Base-by-base conservation (phyloP, 2,888 invertebrate genomes). In the Apamea monoglypha region DNA sequence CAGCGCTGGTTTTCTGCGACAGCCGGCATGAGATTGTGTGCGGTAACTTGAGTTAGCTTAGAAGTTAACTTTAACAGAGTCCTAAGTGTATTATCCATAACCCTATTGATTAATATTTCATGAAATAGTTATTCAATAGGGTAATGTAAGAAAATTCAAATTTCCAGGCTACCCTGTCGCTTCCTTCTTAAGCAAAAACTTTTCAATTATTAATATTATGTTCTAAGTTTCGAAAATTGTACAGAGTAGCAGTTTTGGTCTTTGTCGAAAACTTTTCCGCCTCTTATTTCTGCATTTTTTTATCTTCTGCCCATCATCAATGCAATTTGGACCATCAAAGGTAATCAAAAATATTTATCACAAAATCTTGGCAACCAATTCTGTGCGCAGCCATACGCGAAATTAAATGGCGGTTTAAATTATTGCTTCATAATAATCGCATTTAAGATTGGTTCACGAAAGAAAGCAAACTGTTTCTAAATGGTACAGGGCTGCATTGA, bases 401-500 rank as follows among this genome's bases (percentile, higher is more conserved):
- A 94, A 94, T 94, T 92, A 92, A 92, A 91, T 86, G 84, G 88
- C 78, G 90, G 87, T 92, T 92, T 91, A 92, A 93, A 93, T 94
- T 83, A 80, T 92, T 88, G 89, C 87, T 84, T 83, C 88, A 86
- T 89, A 90, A 89, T 89, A 86, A 88, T 90, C 82, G 77, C 76
- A 86, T 86, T 88, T 84, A 83, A 81, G 81, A 88, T 87, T 84
- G 81, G 85, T 75, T 83, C 67, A 16, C 40, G 74, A 82, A 87
- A 87, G 82, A 85, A 86, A 75, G 74, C 70, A 77, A 80, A 87
- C 76, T 89, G 81, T 80, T 69, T 50, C 47, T 82, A 61, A 82
- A 79, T 67, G 59, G 32, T 44, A 70, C 89, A 90, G 86, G 74
- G 80, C 16, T 61, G 87, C 47, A 90, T 75, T 74, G 8, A 67